phyloP scores from a whole-genome alignment of 2,113 vertebrate species.

The Pyxicephalus adspersus region DNA sequence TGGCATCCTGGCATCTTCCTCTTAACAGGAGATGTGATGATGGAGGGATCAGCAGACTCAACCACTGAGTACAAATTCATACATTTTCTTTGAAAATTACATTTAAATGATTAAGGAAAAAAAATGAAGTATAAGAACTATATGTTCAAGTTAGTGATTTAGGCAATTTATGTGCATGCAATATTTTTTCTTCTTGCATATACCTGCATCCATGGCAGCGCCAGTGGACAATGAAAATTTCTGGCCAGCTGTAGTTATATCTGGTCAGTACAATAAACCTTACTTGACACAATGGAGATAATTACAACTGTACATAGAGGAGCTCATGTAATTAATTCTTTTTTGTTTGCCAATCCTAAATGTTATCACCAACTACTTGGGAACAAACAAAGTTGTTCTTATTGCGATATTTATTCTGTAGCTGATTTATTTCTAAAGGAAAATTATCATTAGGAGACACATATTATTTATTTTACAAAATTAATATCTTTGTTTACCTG shows the following conservation, averaged over 20 bases:
- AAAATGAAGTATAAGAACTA: no score
- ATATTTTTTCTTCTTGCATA: no score
- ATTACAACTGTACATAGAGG: background rate
- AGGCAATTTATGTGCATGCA: background rate
- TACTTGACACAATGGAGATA: background rate
- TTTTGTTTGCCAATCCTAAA: constrained; percentile 18
- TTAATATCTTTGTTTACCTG: constrained; percentile 11
- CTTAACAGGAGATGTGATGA: no score
- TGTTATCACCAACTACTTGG: constrained; percentile 20
- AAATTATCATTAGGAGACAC: background rate
- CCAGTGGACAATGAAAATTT: background rate
- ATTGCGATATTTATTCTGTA: background rate
- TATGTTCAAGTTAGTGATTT: background rate
- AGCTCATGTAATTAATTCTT: constrained; percentile 9
- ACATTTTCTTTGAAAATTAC: no score
- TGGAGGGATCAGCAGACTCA: no score
- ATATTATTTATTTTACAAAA: background rate
- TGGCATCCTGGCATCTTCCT: no score
- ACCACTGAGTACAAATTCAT: no score
- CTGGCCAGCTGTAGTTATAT: background rate
- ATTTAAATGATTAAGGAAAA: no score
- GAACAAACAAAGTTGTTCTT: constrained; percentile 14
- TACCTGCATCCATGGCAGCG: background rate
- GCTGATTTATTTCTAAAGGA: background rate
- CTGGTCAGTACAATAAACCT: background rate